phyloP scores from a whole-genome alignment of 2,888 invertebrate species.

The Eudasyphora cyanicolor region DNA sequence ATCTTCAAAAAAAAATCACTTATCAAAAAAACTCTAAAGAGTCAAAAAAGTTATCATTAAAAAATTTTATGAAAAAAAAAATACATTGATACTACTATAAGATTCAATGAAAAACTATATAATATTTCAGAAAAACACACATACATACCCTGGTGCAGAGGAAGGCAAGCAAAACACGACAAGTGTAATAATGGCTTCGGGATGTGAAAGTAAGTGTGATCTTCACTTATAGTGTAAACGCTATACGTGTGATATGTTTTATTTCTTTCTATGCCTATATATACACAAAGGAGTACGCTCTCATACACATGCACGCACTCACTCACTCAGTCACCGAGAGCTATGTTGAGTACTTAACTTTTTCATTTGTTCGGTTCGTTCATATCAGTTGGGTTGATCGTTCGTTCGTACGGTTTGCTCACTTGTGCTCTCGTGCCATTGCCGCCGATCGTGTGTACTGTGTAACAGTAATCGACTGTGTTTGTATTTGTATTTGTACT shows the following conservation, averaged over 20 bases:
- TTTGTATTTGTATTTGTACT: constrained; percentile 15
- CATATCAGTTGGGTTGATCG: too few relatives aligned
- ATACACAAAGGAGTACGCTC: constrained; percentile 42
- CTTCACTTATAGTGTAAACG: constrained; percentile 9
- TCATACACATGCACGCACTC: constrained; percentile 21
- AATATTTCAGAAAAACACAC: background rate
- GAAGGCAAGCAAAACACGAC: background rate
- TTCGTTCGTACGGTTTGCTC: background rate
- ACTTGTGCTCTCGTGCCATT: background rate
- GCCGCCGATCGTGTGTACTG: background rate
- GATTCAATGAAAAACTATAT: constrained; percentile 19
- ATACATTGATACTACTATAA: background rate
- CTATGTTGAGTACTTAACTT: constrained; percentile 3
- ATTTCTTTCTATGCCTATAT: background rate
- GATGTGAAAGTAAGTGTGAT: constrained; percentile 24
- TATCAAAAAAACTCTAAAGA: background rate
- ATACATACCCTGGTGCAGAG: background rate
- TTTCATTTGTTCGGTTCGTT: constrained; percentile 10
- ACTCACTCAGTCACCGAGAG: constrained; percentile 17
- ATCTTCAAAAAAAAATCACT: background rate
- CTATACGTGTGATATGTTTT: constrained; percentile 23
- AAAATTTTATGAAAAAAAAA: constrained; percentile 10
- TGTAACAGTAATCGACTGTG: background rate
- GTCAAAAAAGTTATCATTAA: constrained; percentile 61
- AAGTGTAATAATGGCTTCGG: too few relatives aligned